These are phyloP conservation scores for Machimus atricapillus DNA, from an alignment of 2,888 invertebrate genomes.

Conservation along the genomic window DNA sequence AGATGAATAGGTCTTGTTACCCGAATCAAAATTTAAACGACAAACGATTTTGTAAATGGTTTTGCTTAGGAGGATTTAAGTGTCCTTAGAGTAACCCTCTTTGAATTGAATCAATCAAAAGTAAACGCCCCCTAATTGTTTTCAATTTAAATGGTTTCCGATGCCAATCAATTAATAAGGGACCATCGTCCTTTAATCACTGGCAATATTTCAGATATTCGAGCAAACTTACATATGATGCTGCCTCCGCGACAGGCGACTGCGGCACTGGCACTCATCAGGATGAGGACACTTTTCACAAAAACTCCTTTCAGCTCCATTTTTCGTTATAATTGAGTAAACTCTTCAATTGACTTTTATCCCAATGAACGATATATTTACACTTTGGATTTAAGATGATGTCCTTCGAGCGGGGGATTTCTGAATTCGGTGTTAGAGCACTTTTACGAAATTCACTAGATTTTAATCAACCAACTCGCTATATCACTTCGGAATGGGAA, in stretches of 20 bases:
- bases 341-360: neutral
- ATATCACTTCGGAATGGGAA: conserved; percentile 14
- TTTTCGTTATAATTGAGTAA: conserved; percentile 39
- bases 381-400: neutral
- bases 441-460: neutral
- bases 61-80: neutral
- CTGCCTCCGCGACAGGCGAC: conserved; percentile 56
- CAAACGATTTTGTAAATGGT: neutral
- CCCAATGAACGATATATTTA: neutral
- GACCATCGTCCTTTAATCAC: neutral
- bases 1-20: neutral
- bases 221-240: conserved; percentile 56
- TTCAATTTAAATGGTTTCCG: neutral
- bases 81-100: neutral
- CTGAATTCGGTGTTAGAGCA: neutral
- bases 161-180: neutral
- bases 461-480: conserved; percentile 20
- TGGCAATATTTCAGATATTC: neutral
- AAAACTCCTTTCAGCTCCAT: conserved; percentile 45
- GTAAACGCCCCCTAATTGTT: neutral
- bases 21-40: neutral
- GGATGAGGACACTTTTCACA: conserved; percentile 38
- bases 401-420: neutral
- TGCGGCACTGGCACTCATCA: conserved; percentile 49
- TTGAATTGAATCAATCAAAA: neutral